Base-by-base conservation (phyloP, 2,113 vertebrate genomes). In the Cygnus buccinator region DNA sequence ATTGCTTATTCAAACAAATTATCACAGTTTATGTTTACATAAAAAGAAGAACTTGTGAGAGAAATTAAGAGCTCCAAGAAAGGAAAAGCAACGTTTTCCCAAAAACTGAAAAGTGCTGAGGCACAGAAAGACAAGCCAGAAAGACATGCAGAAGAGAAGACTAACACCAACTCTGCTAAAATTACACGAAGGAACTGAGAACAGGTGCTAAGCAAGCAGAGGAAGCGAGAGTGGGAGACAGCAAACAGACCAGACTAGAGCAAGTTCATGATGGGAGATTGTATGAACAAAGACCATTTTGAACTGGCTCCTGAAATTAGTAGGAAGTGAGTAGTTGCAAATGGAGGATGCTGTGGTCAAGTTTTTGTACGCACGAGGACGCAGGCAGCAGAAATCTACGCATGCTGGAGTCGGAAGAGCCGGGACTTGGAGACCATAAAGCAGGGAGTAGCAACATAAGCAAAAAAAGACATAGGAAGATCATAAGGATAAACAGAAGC, bases 321-420 rank as follows among this genome's bases (percentile, higher is more conserved):
- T 18, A 2, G 23, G 46, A 76, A 90, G 50, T 16, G 12, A 89
- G 59, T 0, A 2, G 21, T 4, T 87, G 41, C 44, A 94, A 74
- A 41, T 1, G 4, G 25, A 78, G 11, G 10, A n/a, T 76, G 55
- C 12, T 68, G 11, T 25, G 39, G 58, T 41, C n/a, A 93, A 72
- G 46, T 4, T 92, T 67, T 54, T 44, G 71, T 82, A 96, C 5
- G 6, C 87, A 84, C 3, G 5, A 93, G 88, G 80, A 87, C 1
- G 4, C 57, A 96, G 93, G 84, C 79, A 89, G 91, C 87, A 96
- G 73, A 91, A 92, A 93, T 87, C 71, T 89, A 95, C 7, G 0
- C 50, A 89, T 94, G 75, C 76, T 93, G 93, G 43, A 85, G 83
- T 44, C 2, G 48, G 87, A 68, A 92, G 39, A 72, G 75, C 73